Percentiles rank a stretch among this genome's conserved stretches.
phyloP scores from a whole-genome alignment of 92 coral and sea anemone species.

The Plumapathes pennacea region DNA sequence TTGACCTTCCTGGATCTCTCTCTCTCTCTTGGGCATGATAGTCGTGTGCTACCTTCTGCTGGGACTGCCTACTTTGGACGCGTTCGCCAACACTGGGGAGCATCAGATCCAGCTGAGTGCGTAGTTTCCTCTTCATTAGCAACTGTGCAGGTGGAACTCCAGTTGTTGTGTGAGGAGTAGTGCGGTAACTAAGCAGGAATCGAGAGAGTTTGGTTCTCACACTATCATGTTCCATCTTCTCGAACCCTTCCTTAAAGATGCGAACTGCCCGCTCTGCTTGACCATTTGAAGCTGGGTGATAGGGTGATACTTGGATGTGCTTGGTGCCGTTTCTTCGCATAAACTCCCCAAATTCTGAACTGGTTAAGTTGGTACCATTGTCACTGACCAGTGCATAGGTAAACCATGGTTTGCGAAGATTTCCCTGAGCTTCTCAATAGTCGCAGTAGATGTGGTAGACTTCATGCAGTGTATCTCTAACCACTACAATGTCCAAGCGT shows the following conservation, averaged over 20 bases:
- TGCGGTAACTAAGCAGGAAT: conserved; percentile 39
- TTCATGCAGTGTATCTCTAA: conserved; percentile 44
- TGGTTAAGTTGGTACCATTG: conserved; percentile 40
- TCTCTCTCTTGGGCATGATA: conserved; percentile 51
- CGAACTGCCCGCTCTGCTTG: conserved; percentile 48
- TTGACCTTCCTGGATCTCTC: conserved; percentile 24
- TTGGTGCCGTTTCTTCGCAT: conserved; percentile 39
- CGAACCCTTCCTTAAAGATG: conserved; percentile 33
- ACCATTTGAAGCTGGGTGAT: conserved; percentile 60
- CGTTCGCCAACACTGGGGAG: conserved; percentile 33
- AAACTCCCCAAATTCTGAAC: conserved; percentile 32
- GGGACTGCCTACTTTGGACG: conserved; percentile 40
- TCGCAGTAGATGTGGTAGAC: conserved; percentile 50
- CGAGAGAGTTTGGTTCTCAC: conserved; percentile 40
- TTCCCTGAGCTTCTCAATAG: conserved; percentile 51
- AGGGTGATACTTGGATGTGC: conserved; percentile 38
- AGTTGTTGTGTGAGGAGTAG: conserved; percentile 42
- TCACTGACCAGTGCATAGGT: conserved; percentile 31
- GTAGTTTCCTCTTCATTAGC: conserved; percentile 39
- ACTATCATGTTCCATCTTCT: conserved; percentile 50
- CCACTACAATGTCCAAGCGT: conserved; percentile 44
- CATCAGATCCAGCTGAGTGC: conserved; percentile 49
- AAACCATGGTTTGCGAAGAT: conserved; percentile 47
- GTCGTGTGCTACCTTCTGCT: conserved; percentile 55
- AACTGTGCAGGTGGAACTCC: conserved; percentile 65